Percentiles rank a stretch among this genome's conserved stretches.
Conservation (phyloP, 2,113 vertebrate genomes). For the Hydrolagus affinis region DNA sequence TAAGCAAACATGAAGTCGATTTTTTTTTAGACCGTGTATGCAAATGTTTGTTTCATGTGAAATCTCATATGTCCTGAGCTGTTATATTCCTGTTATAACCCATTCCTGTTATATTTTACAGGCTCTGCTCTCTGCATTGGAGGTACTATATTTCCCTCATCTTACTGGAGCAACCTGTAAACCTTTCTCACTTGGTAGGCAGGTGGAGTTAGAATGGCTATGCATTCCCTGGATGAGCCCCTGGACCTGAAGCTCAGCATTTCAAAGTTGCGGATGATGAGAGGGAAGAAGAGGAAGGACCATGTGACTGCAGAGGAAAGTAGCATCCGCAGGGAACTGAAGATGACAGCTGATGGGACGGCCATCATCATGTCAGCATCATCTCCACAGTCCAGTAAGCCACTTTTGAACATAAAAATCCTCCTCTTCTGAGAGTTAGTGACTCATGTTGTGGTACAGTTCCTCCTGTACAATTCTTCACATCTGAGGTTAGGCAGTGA, state of each 20-base stretch:
- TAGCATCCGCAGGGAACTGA: slow-evolving; percentile 54
- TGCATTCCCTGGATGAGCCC: slow-evolving; percentile 93
- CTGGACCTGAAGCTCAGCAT: slow-evolving; percentile 85
- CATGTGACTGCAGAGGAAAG: slow-evolving; percentile 45
- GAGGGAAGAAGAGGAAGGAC: slow-evolving; percentile 53
- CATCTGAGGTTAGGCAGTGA: not conserved
- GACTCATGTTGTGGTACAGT: not conserved
- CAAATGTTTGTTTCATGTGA: not conserved
- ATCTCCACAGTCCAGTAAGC: slow-evolving; percentile 62
- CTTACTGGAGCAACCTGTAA: not conserved
- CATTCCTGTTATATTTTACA: not conserved
- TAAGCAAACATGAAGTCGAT: not conserved
- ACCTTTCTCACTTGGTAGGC: not conserved
- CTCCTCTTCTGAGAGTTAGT: not conserved
- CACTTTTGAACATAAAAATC: not conserved
- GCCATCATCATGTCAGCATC: slow-evolving; percentile 60
- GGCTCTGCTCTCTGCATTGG: not conserved
- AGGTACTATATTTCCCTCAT: not conserved
- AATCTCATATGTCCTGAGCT: not conserved
- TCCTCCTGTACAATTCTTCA: not conserved
- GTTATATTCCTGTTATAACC: not conserved
- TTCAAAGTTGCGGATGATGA: slow-evolving; percentile 63
- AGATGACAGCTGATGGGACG: slow-evolving; percentile 62
- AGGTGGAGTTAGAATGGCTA: slow-evolving; percentile 44
- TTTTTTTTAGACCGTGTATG: no score